A percentile compares a stretch with the other conserved stretches of the same genome.
Evolutionary conservation across 2,888 invertebrate species (phyloP).

Genomic region (Phrixothrix hirtus): DNA sequence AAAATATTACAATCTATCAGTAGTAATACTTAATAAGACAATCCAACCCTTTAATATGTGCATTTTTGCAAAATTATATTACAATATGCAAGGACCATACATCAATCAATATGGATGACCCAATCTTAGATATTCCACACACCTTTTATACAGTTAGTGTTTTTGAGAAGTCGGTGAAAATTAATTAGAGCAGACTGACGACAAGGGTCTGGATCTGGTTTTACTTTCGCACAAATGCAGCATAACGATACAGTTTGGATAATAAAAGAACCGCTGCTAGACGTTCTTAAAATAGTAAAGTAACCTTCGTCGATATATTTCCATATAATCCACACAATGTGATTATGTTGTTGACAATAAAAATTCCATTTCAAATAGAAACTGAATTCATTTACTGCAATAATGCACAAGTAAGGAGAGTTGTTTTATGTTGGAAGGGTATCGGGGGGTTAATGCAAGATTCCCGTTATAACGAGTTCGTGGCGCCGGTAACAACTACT

Average conservation of each 20-base stretch:
- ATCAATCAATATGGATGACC: conserved; percentile 18
- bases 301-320: too few relatives aligned
- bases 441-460: conserved; percentile 25
- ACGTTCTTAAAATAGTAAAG: too few relatives aligned
- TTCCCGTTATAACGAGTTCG: conserved; percentile 43
- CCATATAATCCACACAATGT: too few relatives aligned
- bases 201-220: conserved; percentile 35
- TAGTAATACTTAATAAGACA: too few relatives aligned
- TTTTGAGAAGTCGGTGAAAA: conserved; percentile 20
- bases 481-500: conserved; percentile 42
- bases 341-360: too few relatives aligned
- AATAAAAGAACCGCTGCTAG: conserved; percentile 6
- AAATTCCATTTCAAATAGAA: too few relatives aligned
- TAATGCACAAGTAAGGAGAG: conserved; percentile 17
- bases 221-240: conserved; percentile 34
- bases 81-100: conserved; percentile 26
- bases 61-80: too few relatives aligned
- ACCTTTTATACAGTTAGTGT: conserved; percentile 19
- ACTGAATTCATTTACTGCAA: neutral
- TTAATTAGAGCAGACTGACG: conserved; percentile 33
- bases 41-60: too few relatives aligned
- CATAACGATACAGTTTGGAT: too few relatives aligned
- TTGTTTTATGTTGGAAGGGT: conserved; percentile 15
- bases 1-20: too few relatives aligned
- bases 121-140: conserved; percentile 11